phyloP scores from a whole-genome alignment of 2,797 vertebrate species.

The Heterohyrax brucei region DNA sequence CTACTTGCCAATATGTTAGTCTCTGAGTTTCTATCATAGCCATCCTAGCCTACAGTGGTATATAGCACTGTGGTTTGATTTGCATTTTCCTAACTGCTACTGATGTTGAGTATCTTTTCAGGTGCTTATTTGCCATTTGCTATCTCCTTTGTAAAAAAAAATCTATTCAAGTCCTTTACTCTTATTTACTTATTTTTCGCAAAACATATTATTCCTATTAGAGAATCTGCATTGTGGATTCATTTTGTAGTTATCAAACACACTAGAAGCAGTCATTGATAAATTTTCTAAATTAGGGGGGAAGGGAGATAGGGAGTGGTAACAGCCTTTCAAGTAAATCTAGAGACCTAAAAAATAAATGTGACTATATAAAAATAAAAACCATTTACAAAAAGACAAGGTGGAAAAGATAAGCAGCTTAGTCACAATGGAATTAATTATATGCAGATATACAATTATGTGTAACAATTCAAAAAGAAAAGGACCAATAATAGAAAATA shows the following conservation, averaged over 20 bases:
- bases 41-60: not conserved
- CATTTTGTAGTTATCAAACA: not conserved
- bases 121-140: conserved; percentile 10
- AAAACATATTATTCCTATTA: conserved; percentile 31
- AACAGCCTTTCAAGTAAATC: conserved; percentile 29
- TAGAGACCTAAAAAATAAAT: conserved; percentile 40
- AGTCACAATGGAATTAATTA: conserved; percentile 42
- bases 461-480: not conserved
- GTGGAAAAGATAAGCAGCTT: conserved; percentile 23
- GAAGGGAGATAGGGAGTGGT: not conserved
- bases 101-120: conserved; percentile 3
- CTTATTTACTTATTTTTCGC: conserved; percentile 57
- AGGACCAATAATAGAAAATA: not conserved
- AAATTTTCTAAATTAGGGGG: conserved; percentile 40
- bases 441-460: not conserved
- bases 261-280: not conserved
- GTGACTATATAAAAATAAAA: conserved; percentile 50
- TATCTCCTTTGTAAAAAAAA: conserved; percentile 35
- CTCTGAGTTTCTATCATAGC: conserved; percentile 12
- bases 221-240: conserved; percentile 15
- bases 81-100: conserved; percentile 25
- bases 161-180: not conserved
- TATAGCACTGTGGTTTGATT: conserved; percentile 9
- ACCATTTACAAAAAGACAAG: conserved; percentile 17
- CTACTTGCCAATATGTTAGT: conserved; percentile 5